Conservation (phyloP, 2,888 invertebrate species). For the Odontocolon sp. region DNA sequence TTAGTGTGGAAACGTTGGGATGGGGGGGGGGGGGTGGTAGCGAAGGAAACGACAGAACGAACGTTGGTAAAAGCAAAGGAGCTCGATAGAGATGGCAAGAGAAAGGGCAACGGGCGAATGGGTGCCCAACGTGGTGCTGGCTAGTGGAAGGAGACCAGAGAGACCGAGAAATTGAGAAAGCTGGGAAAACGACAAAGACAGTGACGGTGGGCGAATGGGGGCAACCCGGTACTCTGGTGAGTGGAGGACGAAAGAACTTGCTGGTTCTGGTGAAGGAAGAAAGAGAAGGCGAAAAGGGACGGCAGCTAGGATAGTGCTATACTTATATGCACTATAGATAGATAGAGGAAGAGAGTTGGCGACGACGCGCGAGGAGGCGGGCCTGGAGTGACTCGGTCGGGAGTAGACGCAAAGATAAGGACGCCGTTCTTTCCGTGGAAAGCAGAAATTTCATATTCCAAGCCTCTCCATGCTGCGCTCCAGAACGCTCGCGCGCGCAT, state of each 20-base stretch:
- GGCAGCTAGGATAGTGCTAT: conserved; percentile 7
- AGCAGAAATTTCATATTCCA: conserved; percentile 69
- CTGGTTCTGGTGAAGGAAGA: conserved; percentile 6
- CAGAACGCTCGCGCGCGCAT: conserved; percentile 14
- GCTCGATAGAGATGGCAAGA: conserved; percentile 50
- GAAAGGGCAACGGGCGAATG: conserved; percentile 10
- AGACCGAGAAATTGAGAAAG: not conserved
- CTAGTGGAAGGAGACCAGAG: conserved; percentile 8
- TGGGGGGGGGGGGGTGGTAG: conserved; percentile 28
- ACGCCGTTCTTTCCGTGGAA: conserved; percentile 26
- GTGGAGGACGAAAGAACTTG: conserved; percentile 3
- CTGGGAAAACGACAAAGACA: not conserved
- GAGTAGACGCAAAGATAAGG: conserved; percentile 42
- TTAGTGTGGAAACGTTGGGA: not conserved
- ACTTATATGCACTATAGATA: conserved; percentile 24
- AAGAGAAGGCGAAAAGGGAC: conserved; percentile 4
- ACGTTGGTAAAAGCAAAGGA: not conserved
- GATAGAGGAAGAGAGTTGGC: conserved; percentile 43
- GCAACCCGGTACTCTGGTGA: not conserved
- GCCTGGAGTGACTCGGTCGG: conserved; percentile 37
- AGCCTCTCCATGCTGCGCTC: conserved; percentile 48
- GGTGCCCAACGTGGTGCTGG: conserved; percentile 1
- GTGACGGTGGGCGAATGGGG: conserved; percentile 16
- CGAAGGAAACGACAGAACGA: conserved; percentile 25
- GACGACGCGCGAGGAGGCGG: conserved; percentile 49